phyloP scores from a whole-genome alignment of 1,140 invertebrate species.

The Drosophila melanica region DNA sequence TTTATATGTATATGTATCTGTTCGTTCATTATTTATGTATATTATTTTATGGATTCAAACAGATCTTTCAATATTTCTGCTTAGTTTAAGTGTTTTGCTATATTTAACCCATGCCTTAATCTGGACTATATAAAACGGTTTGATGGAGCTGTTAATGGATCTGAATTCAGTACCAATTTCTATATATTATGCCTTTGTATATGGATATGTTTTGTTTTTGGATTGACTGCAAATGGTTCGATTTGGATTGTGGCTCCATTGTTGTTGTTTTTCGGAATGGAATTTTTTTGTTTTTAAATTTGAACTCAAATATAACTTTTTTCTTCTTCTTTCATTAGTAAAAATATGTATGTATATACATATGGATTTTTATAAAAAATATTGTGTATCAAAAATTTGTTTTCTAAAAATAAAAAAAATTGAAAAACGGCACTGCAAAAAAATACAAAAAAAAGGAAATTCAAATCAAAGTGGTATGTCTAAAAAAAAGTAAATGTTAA shows the following conservation, averaged over 20 bases:
- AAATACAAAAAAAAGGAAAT: background rate
- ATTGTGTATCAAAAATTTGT: conserved; percentile 15
- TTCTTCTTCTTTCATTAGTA: conserved; percentile 5
- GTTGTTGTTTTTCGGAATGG: conserved; percentile 19
- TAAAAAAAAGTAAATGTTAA: conserved; percentile 23
- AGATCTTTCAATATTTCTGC: background rate
- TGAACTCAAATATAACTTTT: conserved; percentile 18
- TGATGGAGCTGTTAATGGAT: conserved; percentile 6
- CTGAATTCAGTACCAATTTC: conserved; percentile 11
- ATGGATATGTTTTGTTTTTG: conserved; percentile 38
- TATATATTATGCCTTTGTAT: conserved; percentile 8
- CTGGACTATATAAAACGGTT: background rate
- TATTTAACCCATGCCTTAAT: background rate
- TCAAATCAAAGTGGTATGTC: background rate
- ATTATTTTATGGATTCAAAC: conserved; percentile 2
- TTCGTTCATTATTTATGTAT: background rate
- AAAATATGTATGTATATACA: conserved; percentile 8
- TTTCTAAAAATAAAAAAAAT: conserved; percentile 12
- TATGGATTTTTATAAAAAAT: conserved; percentile 2
- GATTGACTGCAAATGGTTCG: conserved; percentile 22
- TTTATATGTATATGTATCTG: conserved; percentile 7
- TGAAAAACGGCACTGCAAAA: background rate
- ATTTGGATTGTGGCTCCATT: conserved; percentile 10
- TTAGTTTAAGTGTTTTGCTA: background rate
- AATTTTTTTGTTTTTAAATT: background rate